Evolutionary conservation across 2,797 vertebrate species (phyloP).

Genomic region (Eulemur rubriventer): DNA sequence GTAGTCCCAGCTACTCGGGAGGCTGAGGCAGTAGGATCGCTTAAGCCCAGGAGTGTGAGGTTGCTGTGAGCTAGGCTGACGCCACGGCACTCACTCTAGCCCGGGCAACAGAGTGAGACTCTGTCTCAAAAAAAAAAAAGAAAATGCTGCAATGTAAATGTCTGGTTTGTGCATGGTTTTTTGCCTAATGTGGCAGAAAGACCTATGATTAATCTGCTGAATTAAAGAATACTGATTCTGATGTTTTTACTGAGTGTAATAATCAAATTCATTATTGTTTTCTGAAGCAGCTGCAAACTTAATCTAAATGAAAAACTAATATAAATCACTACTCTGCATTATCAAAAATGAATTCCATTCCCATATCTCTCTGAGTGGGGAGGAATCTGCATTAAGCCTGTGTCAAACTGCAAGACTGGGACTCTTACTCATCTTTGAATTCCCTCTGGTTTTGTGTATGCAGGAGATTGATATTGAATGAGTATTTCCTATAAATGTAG

Average conservation of each 20-base stretch:
- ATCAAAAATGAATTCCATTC: constrained; percentile 59
- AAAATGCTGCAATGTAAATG: background rate
- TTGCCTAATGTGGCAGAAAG: constrained; percentile 12
- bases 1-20: too few species aligned
- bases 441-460: constrained; percentile 58
- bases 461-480: constrained; percentile 50
- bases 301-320: constrained; percentile 67
- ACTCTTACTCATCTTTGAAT: constrained; percentile 31
- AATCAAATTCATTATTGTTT: constrained; percentile 73
- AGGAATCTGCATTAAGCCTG: constrained; percentile 22
- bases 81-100: too few species aligned
- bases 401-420: constrained; percentile 52
- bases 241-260: constrained; percentile 63
- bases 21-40: too few species aligned
- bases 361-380: background rate
- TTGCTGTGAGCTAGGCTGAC: too few species aligned
- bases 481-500: constrained; percentile 56
- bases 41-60: too few species aligned
- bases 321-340: constrained; percentile 58
- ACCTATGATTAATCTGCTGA: constrained; percentile 59
- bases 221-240: constrained; percentile 61
- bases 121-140: too few species aligned
- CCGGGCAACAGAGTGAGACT: too few species aligned
- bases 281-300: constrained; percentile 69
- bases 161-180: background rate